Base-by-base conservation (phyloP, 2,113 vertebrate genomes). In the Bos indicus region DNA sequence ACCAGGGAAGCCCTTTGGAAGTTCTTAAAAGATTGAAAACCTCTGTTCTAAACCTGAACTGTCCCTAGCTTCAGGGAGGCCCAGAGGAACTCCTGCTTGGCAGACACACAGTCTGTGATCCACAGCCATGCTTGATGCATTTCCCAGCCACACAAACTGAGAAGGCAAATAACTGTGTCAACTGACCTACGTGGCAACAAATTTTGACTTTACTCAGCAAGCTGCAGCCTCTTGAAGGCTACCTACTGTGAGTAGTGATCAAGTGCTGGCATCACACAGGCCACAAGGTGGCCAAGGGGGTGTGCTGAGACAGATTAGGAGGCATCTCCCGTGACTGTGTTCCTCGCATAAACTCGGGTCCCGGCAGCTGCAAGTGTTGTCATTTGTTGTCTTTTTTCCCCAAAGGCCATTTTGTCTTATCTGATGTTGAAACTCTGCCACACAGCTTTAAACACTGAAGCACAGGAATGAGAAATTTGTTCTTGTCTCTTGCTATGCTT, bases 381-480 rank as follows among this genome's bases (percentile, higher is more conserved):
- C 96, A 97, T 98, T 98, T 98, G 84, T 97, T 98, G 91, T 43
- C 56, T 92, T 57, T 91, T 96, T 96, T 90, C 33, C 78, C 90
- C 90, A 97, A 98, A 90, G 33, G 84, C 81, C 90, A 30, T 98
- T 98, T 99, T 99, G 98, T 98, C 92, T 99, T 99, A 99, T 99
- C 99, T 98, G 98, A 99, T 99, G 97, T 85, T 98, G 97, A 99
- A 98, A 98, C 64, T 98, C 97, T 96, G 98, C 97, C 96, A 97
- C 84, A 80, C 77, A 74, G 96, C 98, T 99, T 98, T 98, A 97
- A 98, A 98, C 11, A 15, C 82, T 40, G 48, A 98, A 97, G 96
- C 84, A 90, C 60, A 96, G 98, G 95, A 98, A 98, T 78, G 85
- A 98, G 98, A 98, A 98, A 98, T 98, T 96, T 98, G 98, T 98